Base-by-base conservation (phyloP, 2,113 vertebrate genomes). In the Hyla sarda region DNA sequence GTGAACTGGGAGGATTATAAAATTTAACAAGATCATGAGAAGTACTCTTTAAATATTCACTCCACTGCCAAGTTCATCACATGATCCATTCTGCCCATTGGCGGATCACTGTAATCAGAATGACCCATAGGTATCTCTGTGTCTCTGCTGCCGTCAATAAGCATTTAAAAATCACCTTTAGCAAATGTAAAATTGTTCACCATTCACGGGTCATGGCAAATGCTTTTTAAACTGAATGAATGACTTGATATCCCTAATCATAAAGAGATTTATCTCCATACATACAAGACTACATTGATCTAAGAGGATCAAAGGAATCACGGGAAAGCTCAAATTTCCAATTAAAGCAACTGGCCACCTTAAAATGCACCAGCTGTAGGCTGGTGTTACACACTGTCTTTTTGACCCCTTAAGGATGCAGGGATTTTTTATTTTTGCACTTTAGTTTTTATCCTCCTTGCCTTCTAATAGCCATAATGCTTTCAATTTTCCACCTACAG, bases 1-100 rank as follows among this genome's bases (percentile, higher is more conserved):
- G n/a, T n/a, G n/a, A n/a, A n/a, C n/a, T n/a, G n/a, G n/a, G n/a
- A n/a, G n/a, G n/a, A n/a, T n/a, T n/a, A n/a, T n/a, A n/a, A n/a
- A n/a, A n/a, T n/a, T n/a, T n/a, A n/a, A n/a, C n/a, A n/a, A n/a
- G n/a, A n/a, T n/a, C n/a, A n/a, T n/a, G n/a, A n/a, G n/a, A n/a
- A n/a, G n/a, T n/a, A n/a, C n/a, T n/a, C n/a, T n/a, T n/a, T 67
- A 67, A 67, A 67, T 67, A 67, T 67, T 67, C 28, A 67, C 28
- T 17, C 28, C 25, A 16, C 12, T 16, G 13, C 60, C 30, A 5
- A 67, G 16, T 32, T 17, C 28, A 17, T 16, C 62, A 67, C 23
- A 32, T 17, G 32, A 67, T 67, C 62, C 62, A 7, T 32, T 67
- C 14, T 67, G 28, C 28, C 62, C 62, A 67, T 32, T 67, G 62